Base-by-base conservation (phyloP, 1,140 invertebrate genomes). In the Leptopilina clavipes region DNA sequence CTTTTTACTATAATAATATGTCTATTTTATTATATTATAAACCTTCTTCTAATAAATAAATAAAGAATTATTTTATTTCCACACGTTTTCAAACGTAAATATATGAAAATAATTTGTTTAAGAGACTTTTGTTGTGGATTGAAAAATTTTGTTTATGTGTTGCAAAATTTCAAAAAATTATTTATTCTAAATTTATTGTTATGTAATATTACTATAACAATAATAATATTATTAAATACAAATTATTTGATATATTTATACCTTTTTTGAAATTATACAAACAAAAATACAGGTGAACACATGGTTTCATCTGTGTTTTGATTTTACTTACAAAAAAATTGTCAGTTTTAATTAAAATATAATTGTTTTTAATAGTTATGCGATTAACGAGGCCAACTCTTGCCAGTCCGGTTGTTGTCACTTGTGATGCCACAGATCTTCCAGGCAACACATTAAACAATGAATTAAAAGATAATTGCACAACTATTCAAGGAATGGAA, bases 321-420 rank as follows among this genome's bases (percentile, higher is more conserved):
- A 3, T 19, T 19, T 54, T 73, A 17, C 7, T 37, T 19, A 18
- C 48, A 25, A 37, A 11, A 17, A 40, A n/a, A 73, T 10, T 17
- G 9, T 40, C 22, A 75, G 37, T 18, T n/a, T 43, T 73, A 71
- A 17, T 72, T 19, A 6, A 10, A 22, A 56, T 43, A n/a, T 70
- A 73, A 17, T 40, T 65, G 1, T 5, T 78, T 82, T 71, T 83
- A 81, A 48, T 83, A 97, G 97, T 99, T n/a, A 98, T 99, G 96
- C 92, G 97, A 79, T 91, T 98, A 70, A 97, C 97, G 22, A 93
- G 96, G 83, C 97, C 97, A 14, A 95, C 95, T 40, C 91, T 98
- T 77, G 93, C 95, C 76, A 94, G 93, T 85, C 94, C 94, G 25
- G 91, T 95, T 79, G 94, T 96, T 73, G 92, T 97, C 3, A 94